Evolutionary conservation across 1,140 invertebrate genomes (phyloP).

Genomic region (Babylonia areolata): DNA sequence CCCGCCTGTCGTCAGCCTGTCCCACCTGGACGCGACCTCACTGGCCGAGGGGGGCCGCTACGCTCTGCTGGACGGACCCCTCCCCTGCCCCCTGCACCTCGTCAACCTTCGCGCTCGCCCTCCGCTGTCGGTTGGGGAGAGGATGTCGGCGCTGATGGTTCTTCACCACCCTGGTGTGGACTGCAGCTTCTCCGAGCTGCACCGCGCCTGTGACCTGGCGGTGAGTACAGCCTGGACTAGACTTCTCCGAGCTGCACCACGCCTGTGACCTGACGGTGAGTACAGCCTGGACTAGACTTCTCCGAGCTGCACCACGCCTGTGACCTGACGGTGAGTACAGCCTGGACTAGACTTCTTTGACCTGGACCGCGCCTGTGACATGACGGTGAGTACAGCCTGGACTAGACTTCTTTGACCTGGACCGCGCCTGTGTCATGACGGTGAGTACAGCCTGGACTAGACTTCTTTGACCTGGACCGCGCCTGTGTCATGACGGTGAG

Average conservation of each 20-base stretch:
- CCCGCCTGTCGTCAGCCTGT: conserved; percentile 76
- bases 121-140: background rate
- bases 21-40: conserved; percentile 48
- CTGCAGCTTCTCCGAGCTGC: conserved; percentile 36
- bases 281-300: background rate
- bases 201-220: conserved; percentile 37
- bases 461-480: background rate
- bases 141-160: conserved; percentile 39
- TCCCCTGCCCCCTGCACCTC: conserved; percentile 59
- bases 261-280: background rate
- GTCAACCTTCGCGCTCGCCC: conserved; percentile 53
- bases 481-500: background rate
- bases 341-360: background rate
- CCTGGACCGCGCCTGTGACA: background rate
- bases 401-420: background rate
- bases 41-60: background rate
- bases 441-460: background rate
- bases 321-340: background rate
- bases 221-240: conserved; percentile 9
- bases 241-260: background rate
- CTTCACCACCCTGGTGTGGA: conserved; percentile 45
- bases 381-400: background rate
- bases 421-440: no score
- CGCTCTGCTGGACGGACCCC: conserved; percentile 73
- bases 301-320: background rate